Percentiles rank a stretch among this genome's conserved stretches.
These are phyloP conservation scores for Bubo blakistoni DNA, from an alignment of 2,113 vertebrate genomes.

Conservation along the genomic window DNA sequence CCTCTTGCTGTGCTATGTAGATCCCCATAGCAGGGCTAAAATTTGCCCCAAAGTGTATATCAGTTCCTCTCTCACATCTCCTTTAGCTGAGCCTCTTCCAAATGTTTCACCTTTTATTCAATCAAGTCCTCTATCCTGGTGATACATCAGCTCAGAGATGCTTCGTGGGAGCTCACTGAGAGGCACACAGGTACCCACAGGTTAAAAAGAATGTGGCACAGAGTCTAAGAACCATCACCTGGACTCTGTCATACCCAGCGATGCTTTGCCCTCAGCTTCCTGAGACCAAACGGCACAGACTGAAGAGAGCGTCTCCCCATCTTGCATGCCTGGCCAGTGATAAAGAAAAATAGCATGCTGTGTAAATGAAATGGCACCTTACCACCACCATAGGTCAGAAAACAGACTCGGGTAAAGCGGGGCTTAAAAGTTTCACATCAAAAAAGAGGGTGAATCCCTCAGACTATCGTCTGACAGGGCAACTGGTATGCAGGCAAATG, in stretches of 20 bases:
- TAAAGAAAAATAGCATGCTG: neutral
- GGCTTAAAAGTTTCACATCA: neutral
- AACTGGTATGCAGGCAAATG: neutral
- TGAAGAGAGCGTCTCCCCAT: neutral
- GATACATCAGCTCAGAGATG: neutral
- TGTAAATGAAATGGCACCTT: neutral
- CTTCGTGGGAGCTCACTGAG: neutral
- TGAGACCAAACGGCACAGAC: neutral
- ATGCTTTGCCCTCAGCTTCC: neutral
- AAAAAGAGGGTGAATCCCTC: neutral
- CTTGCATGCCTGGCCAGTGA: neutral
- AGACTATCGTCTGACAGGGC: neutral
- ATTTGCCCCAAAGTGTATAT: neutral
- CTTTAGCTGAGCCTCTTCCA: neutral
- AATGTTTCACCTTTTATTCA: neutral
- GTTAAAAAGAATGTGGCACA: neutral
- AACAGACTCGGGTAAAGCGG: neutral
- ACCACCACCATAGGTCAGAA: neutral
- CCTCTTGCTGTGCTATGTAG: neutral
- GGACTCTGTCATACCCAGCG: neutral
- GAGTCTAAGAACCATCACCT: neutral
- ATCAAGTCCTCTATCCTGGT: neutral
- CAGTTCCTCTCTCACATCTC: neutral
- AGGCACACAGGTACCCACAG: neutral
- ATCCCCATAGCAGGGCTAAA: conserved; percentile 3